A percentile compares a stretch with the other conserved stretches of the same genome.
Evolutionary conservation across 1,140 invertebrate species (phyloP).

Genomic region (Papilio polyxenes): DNA sequence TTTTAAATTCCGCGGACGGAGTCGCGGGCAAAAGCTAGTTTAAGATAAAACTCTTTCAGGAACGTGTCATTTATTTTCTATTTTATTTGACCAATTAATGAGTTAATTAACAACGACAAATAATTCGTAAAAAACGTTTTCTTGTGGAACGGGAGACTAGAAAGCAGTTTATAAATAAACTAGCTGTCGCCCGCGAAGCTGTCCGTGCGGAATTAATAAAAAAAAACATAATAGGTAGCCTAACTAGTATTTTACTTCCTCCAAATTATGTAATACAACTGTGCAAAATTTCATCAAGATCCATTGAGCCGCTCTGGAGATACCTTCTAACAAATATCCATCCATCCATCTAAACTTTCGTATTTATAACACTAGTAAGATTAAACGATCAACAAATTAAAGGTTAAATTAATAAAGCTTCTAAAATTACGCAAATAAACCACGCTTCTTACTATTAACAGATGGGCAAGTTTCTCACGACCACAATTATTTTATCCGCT

Average conservation of each 20-base stretch:
- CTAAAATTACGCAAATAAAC: constrained; percentile 8
- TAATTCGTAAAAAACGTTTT: not conserved
- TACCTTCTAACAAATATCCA: no score
- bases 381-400: not conserved
- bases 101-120: not conserved
- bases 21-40: not conserved
- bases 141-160: not conserved
- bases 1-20: no score
- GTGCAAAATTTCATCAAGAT: no score
- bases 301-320: no score
- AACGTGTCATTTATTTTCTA: not conserved
- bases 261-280: no score
- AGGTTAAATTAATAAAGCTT: not conserved
- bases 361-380: no score
- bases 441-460: not conserved
- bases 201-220: no score
- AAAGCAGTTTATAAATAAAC: not conserved
- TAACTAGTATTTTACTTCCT: no score
- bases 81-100: not conserved
- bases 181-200: no score
- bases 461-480: not conserved
- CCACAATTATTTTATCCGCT: constrained; percentile 18
- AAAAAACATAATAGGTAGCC: no score
- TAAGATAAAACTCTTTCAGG: not conserved
- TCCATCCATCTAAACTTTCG: no score